Evolutionary conservation across 2,797 vertebrate species (phyloP), one percentile per base, ranked within the genome.

Genomic region (Rousettus madagascariensis): DNA sequence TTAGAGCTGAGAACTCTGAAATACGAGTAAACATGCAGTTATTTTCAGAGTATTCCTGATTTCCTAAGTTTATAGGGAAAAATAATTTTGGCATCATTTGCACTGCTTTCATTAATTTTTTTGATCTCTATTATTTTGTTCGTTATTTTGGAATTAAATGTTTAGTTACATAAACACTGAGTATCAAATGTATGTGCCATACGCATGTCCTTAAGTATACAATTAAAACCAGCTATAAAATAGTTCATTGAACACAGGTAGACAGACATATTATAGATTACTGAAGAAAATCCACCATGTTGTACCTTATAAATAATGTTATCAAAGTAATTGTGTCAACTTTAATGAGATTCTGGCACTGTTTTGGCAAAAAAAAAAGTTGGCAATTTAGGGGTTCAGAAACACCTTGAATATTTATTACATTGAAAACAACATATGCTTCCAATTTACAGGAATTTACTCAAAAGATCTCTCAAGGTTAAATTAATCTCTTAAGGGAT

Each of bases 311-410:
- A 86, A 53, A 74, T 61, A 38, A 33, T n/a, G 38, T 46, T 68
- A 85, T 79, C 80, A 61, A 87, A 69, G 30, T 43, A 79, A 85
- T 1, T 74, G 3, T 72, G 51, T 36, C 13, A 30, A 36, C 80
- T 77, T 91, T 53, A 80, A 92, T 49, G 19, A 43, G 26, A 96
- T 80, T 92, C 55, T 94, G 11, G 51, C n/a, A 82, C 38, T 95
- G 30, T 75, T 69, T 87, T 65, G 78, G 17, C 36, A n/a, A 77
- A 95, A 33, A 95, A 33, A 74, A 61, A 46, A 36, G 43, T 46
- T 90, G 15, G 87, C 85, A 74, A 93, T 57, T 33, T 84, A 41
- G 55, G 69, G 17, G 17, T 79, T 79, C 1, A 83, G 16, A 15
- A 84, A 92, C 8, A 90, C 49, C 26, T 61, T 51, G 88, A 61